phyloP scores from a whole-genome alignment of 2,888 invertebrate species.

The Hanleya hanleyi region DNA sequence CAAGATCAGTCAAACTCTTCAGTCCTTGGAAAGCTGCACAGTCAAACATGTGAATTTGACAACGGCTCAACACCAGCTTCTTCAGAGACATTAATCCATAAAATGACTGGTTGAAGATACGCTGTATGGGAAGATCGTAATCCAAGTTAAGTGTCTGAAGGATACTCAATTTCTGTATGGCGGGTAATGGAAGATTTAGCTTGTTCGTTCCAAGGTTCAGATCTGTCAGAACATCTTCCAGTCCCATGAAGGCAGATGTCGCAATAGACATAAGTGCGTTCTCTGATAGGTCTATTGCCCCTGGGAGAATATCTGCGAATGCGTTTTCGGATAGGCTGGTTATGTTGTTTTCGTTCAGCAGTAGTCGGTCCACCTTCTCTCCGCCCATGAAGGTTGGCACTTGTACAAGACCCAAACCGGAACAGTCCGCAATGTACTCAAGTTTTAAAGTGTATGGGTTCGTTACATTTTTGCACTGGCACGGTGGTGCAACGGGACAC shows the following conservation, averaged over 20 bases:
- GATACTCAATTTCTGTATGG: background rate
- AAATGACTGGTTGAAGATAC: background rate
- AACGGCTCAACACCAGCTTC: background rate
- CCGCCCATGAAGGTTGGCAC: background rate
- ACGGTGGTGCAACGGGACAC: background rate
- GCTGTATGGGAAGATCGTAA: background rate
- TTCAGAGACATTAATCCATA: background rate
- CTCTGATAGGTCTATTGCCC: background rate
- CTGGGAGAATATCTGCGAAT: background rate
- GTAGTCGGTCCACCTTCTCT: background rate
- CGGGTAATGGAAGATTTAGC: background rate
- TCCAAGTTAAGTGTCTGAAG: slow-evolving; percentile 2
- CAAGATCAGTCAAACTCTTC: background rate
- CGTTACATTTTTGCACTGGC: background rate
- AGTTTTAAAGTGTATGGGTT: background rate
- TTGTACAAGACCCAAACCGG: background rate
- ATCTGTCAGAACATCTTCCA: background rate
- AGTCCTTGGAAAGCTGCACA: background rate
- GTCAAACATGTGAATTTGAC: background rate
- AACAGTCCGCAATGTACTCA: slow-evolving; percentile 5
- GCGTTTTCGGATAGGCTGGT: background rate
- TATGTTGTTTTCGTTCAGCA: background rate
- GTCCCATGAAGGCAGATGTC: background rate
- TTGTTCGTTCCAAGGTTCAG: background rate
- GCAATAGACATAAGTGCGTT: background rate